Evolutionary conservation across 1,140 invertebrate species (phyloP), one percentile per base, ranked within the genome.

Genomic region (Saccostrea cuccullata): DNA sequence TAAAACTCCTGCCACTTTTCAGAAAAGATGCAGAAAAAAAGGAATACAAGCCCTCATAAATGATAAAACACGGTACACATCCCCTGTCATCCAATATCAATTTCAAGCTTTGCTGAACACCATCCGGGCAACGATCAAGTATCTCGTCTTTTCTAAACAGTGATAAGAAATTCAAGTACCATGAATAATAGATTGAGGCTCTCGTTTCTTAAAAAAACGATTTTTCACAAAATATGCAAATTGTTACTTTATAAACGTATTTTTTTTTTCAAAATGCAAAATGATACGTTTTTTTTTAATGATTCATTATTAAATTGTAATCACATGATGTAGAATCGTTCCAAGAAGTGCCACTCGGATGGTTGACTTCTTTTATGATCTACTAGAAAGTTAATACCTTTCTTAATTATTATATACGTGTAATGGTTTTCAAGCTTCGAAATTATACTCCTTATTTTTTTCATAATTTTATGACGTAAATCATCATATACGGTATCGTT

Each of bases 111-210:
- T 36, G 26, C 70, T 77, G 70, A 77, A 77, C 70, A 77, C 70
- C 70, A 77, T 77, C 70, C 70, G 70, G 26, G 70, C 70, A 30
- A 30, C 8, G 70, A 77, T 36, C 70, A 36, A 77, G 26, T 77
- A 26, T 11, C 70, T 77, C 11, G 26, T 77, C 70, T 17, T 77
- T 77, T 77, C 70, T 77, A 30, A 9, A 26, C 70, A 77, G 5
- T 64, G 70, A 77, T 77, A 77, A 77, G 70, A 77, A 77, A 77
- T 77, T 77, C 70, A 77, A 77, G 70, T 77, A 77, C 70, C 70
- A 77, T 77, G 70, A 77, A 77, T 77, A 77, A 77, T 77, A 77
- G 70, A 77, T 77, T 26, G 70, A 9, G 70, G 47, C 11, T 36
- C 26, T 17, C 13, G 15, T 30, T 30, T 77, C 23, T 36, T 36